These are phyloP conservation scores for Fregetta grallaria DNA, from an alignment of 2,113 vertebrate species.

Conservation along the genomic window DNA sequence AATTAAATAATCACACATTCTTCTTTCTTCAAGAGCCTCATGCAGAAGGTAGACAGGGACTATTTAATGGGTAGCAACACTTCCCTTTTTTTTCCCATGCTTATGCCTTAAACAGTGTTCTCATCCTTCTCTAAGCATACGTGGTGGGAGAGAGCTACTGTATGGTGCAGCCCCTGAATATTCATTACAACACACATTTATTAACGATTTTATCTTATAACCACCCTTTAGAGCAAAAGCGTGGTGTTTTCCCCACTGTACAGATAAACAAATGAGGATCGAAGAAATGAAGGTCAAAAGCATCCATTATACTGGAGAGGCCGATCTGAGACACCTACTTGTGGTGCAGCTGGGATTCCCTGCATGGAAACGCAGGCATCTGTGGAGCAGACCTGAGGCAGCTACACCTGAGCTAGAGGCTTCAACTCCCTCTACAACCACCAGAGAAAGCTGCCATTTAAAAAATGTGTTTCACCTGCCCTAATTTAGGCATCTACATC, in stretches of 20 bases:
- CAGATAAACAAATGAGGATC: neutral
- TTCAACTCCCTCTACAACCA: neutral
- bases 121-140: neutral
- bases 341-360: neutral
- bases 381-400: neutral
- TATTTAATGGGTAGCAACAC: neutral
- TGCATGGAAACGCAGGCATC: neutral
- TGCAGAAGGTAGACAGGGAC: neutral
- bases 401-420: neutral
- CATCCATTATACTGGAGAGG: neutral
- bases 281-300: neutral
- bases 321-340: fast-evolving
- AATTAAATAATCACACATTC: slow-evolving; percentile 12
- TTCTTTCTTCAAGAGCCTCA: neutral
- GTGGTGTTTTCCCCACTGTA: neutral
- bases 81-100: neutral
- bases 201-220: neutral
- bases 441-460: neutral
- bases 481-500: neutral
- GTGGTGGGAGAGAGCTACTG: neutral
- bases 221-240: neutral
- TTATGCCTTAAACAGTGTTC: neutral
- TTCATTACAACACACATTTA: neutral
- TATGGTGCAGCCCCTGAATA: neutral
- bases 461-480: neutral